These are phyloP conservation scores for Physeter macrocephalus DNA, from an alignment of 2,113 vertebrate species.

Conservation along the genomic window DNA sequence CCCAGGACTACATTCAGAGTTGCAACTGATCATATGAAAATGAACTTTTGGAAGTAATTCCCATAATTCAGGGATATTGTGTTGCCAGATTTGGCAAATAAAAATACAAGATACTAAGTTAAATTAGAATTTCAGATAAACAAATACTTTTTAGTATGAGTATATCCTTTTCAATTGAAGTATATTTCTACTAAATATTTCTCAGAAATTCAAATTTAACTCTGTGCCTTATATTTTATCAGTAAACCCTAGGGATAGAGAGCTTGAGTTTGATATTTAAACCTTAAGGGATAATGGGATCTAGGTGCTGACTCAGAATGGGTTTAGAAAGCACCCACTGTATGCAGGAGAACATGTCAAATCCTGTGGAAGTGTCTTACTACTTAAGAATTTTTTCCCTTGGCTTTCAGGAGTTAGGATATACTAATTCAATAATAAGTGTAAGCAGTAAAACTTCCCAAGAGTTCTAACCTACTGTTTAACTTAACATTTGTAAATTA, in stretches of 20 bases:
- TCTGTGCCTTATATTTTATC: background rate
- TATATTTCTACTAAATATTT: background rate
- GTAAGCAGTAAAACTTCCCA: background rate
- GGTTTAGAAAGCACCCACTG: background rate
- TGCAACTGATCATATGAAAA: background rate
- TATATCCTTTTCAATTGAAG: background rate
- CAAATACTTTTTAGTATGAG: background rate
- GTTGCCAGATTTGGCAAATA: background rate
- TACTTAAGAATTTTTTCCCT: background rate
- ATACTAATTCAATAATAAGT: background rate
- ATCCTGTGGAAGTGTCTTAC: background rate
- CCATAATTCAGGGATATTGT: background rate
- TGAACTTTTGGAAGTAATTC: background rate
- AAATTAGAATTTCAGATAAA: background rate
- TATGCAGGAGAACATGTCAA: background rate
- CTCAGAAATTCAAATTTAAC: background rate
- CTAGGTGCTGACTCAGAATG: background rate
- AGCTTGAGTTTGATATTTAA: slow-evolving; percentile 13
- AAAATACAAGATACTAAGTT: background rate
- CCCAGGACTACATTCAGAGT: background rate
- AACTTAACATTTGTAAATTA: background rate
- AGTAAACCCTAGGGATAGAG: background rate
- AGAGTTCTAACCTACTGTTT: background rate
- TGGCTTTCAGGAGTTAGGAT: background rate
- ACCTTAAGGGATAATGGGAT: background rate